Percentiles rank a stretch among this genome's conserved stretches.
These are phyloP conservation scores for Cyclophora punctaria DNA, from an alignment of 2,888 invertebrate species.

Conservation along the genomic window DNA sequence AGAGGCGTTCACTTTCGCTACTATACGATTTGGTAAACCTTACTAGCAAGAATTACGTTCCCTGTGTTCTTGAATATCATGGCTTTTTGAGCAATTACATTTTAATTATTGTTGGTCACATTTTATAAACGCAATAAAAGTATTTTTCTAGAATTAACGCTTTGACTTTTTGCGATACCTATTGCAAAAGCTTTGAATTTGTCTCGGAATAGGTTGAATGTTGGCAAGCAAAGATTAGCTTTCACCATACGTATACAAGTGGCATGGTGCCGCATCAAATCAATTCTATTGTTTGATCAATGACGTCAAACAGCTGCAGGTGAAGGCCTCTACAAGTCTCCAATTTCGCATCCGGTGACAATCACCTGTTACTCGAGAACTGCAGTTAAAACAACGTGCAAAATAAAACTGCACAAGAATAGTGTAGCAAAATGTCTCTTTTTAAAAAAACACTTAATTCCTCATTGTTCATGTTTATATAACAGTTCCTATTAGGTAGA, in stretches of 20 bases:
- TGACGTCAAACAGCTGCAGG: slow-evolving; percentile 39
- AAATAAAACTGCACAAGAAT: no score
- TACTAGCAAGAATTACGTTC: slow-evolving; percentile 30
- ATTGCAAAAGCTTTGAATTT: neutral
- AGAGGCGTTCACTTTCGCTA: slow-evolving; percentile 56
- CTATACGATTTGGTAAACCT: slow-evolving; percentile 37
- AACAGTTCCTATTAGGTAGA: no score
- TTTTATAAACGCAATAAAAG: slow-evolving; percentile 18
- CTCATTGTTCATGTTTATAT: no score
- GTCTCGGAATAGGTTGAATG: slow-evolving; percentile 15
- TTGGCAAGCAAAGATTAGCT: slow-evolving; percentile 29
- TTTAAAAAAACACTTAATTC: no score
- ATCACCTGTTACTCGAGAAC: slow-evolving; percentile 29
- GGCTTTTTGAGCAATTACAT: slow-evolving; percentile 28
- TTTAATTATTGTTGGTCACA: slow-evolving; percentile 19
- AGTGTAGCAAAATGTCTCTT: no score
- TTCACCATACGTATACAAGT: slow-evolving; percentile 32
- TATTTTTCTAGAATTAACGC: slow-evolving; percentile 8
- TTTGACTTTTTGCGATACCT: no score
- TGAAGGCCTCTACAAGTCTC: slow-evolving; percentile 31
- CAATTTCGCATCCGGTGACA: slow-evolving; percentile 24
- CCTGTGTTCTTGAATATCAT: slow-evolving; percentile 27
- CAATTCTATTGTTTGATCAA: slow-evolving; percentile 49
- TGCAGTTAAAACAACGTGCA: slow-evolving; percentile 10
- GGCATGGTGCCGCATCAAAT: slow-evolving; percentile 32